Evolutionary conservation across 2,113 vertebrate genomes (phyloP), one percentile per base, ranked within the genome.

Genomic region (Coryphaenoides rupestris): DNA sequence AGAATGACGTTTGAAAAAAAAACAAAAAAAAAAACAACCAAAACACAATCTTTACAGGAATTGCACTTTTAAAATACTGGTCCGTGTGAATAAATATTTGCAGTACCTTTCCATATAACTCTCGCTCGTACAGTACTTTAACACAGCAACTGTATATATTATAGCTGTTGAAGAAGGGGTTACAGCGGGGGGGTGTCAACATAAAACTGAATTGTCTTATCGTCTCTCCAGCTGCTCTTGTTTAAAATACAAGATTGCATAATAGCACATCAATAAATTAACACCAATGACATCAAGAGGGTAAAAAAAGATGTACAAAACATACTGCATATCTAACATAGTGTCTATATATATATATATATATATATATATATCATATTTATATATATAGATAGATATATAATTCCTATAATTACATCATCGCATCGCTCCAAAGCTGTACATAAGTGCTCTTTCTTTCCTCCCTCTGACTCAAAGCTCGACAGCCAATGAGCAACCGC

Each of bases 1-100:
- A 86, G 86, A 87, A 91, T 86, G 91, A 91, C 83, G 81, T 91
- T 81, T 86, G 92, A 93, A 40, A 40, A 93, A 93, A n/a, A n/a
- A n/a, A n/a, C n/a, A n/a, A n/a, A n/a, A n/a, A n/a, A n/a, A n/a
- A n/a, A n/a, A n/a, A n/a, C n/a, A n/a, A n/a, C n/a, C n/a, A n/a
- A n/a, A 91, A 90, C 93, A 94, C 89, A 86, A 84, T 73, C 75
- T 76, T 33, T 65, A 88, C 82, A 78, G 70, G 79, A 93, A 93
- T 90, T 90, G 90, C 90, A 88, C 87, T 85, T 87, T 64, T 17
- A 50, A 88, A 85, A 86, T 87, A 87, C 85, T 87, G 85, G 70
- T 87, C 57, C 17, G 73, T 62, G 63, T 78, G 77, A 85, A 84
- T 84, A 86, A 84, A 85, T 85, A 85, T 82, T 74, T 76, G 65